Base-by-base conservation (phyloP, 2,797 vertebrate species). In the Amblyopsis hoosieri region DNA sequence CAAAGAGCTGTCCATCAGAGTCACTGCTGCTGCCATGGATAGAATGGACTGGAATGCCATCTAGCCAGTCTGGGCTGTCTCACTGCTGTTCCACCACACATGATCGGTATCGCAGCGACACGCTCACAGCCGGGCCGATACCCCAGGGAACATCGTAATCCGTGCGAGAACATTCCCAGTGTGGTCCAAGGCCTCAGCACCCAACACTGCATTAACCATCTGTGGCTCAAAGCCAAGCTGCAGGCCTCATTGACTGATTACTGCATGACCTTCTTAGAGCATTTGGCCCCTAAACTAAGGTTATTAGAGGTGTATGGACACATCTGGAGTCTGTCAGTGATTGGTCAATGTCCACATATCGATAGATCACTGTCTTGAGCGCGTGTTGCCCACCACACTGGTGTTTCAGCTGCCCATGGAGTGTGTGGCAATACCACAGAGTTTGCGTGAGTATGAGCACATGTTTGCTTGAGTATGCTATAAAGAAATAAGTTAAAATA, bases 11-110 rank as follows among this genome's bases (percentile, higher is more conserved):
- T 72, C 56, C 68, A 53, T 60, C 62, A 51, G 4, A 57, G 59
- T 66, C 47, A 47, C 54, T 49, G 51, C 6, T 29, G 57, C 51
- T 14, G 23, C 57, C 60, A 45, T 54, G 66, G 58, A 29, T 60
- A 19, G 71, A 45, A 23, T 23, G 12, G 54, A 12, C 64, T 60
- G 74, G 89, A 90, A 89, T 87, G 87, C 62, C 67, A 64, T 62
- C 66, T 51, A 60, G 80, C 81, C 71, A 61, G 89, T 83, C 13
- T 1, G 70, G 42, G 62, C 72, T 45, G 67, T 8, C 54, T 13
- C 45, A 11, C 49, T 31, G 31, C 7, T 2, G 5, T 10, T 48
- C 23, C 8, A 57, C 9, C 15, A 1, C 14, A 10, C 23, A 31
- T 0, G 52, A 64, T 45, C 5, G 56, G 45, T 57, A 52, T 82